Conservation (phyloP, 2,888 invertebrate genomes). For the Apodemia zela region DNA sequence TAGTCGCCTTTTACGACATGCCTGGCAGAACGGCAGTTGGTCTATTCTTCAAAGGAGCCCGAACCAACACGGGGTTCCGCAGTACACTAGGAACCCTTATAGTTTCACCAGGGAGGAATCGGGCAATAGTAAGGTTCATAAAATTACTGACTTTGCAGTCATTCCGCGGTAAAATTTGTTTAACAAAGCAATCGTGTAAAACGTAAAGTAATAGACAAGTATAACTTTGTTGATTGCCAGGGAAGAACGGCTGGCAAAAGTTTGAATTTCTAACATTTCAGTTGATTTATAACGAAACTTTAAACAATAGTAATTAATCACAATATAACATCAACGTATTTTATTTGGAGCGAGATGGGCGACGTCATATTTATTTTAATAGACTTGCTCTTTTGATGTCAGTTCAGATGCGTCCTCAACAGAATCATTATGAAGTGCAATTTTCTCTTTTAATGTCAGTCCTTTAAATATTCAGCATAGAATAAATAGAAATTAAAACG, state of each 20-base stretch:
- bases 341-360: conserved; percentile 14
- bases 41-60: too few relatives aligned
- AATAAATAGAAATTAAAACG: conserved; percentile 11
- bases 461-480: conserved; percentile 8
- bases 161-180: background rate
- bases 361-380: conserved; percentile 19
- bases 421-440: conserved; percentile 18
- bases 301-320: conserved; percentile 32
- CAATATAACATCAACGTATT: conserved; percentile 17
- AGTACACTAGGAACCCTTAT: too few relatives aligned
- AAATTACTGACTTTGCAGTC: background rate
- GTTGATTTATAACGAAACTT: conserved; percentile 34
- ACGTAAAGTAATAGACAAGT: conserved; percentile 26
- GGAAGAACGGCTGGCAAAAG: conserved; percentile 31
- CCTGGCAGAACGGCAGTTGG: too few relatives aligned
- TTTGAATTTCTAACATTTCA: conserved; percentile 32
- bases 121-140: background rate
- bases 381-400: conserved; percentile 8
- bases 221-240: conserved; percentile 28
- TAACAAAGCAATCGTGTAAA: background rate
- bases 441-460: conserved; percentile 16
- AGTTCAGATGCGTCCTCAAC: conserved; percentile 10
- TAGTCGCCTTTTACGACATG: too few relatives aligned
- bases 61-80: too few relatives aligned
- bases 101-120: too few relatives aligned